Conservation (phyloP, 2,888 invertebrate genomes). For the Aspidiotus rigidus region DNA sequence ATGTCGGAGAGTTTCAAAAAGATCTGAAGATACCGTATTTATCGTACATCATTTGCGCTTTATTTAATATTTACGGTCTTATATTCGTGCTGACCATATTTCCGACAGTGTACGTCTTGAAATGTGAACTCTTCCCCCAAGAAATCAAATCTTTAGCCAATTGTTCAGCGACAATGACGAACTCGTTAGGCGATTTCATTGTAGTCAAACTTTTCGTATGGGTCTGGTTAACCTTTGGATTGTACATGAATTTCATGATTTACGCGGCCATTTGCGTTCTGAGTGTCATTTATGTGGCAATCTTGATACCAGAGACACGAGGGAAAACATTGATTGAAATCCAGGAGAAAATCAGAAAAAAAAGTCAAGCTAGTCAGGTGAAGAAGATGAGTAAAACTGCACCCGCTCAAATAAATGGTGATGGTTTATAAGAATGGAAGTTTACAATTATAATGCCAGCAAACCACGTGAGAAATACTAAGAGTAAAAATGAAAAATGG, state of each 20-base stretch:
- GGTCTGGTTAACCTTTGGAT: background rate
- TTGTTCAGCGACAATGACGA: background rate
- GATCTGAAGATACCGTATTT: conserved; percentile 3
- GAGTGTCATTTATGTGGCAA: background rate
- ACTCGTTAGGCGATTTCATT: conserved; percentile 10
- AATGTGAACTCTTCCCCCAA: conserved; percentile 15
- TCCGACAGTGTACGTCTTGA: conserved; percentile 7
- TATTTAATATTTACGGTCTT: conserved; percentile 3
- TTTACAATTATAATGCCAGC: too few relatives aligned
- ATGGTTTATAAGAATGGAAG: too few relatives aligned
- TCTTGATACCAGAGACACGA: conserved; percentile 11
- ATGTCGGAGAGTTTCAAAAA: background rate
- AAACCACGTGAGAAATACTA: too few relatives aligned
- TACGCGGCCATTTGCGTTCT: background rate
- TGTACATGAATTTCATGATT: conserved; percentile 8
- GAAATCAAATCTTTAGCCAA: conserved; percentile 10
- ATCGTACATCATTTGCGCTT: conserved; percentile 11
- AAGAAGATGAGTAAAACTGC: too few relatives aligned
- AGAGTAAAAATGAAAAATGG: too few relatives aligned
- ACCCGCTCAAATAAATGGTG: too few relatives aligned
- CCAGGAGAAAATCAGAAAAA: background rate
- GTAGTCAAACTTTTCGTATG: conserved; percentile 13
- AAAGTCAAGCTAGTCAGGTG: too few relatives aligned
- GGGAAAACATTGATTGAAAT: conserved; percentile 18
- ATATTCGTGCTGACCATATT: background rate